phyloP scores from a whole-genome alignment of 1,140 invertebrate genomes.

The Drosophila sulfurigaster region DNA sequence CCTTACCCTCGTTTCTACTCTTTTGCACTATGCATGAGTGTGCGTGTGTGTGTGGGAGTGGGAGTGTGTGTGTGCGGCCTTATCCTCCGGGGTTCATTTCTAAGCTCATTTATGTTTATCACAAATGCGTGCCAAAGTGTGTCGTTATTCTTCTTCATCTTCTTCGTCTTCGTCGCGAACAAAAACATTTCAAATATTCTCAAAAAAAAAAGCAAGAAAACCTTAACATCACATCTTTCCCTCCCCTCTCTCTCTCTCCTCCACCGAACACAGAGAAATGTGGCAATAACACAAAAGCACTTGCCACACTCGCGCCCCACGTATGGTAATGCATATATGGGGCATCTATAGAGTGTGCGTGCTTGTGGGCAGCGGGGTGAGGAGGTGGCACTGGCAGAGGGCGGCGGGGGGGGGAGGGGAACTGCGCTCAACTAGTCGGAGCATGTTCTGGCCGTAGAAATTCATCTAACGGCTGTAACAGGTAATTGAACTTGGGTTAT shows the following conservation, averaged over 20 bases:
- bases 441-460: constrained; percentile 84
- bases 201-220: constrained; percentile 34
- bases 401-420: not conserved
- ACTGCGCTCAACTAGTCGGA: constrained; percentile 74
- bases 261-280: constrained; percentile 7
- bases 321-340: constrained; percentile 12
- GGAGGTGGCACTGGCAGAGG: not conserved
- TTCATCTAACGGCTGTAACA: constrained; percentile 85
- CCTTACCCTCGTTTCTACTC: not conserved
- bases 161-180: constrained; percentile 55
- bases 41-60: constrained; percentile 30
- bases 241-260: not conserved
- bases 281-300: constrained; percentile 48
- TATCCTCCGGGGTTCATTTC: constrained; percentile 84
- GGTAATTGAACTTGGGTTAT: constrained; percentile 84
- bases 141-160: constrained; percentile 73
- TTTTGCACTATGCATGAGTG: constrained; percentile 46
- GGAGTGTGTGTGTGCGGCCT: constrained; percentile 37
- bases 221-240: too few relatives aligned
- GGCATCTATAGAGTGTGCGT: constrained; percentile 1
- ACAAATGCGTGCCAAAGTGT: constrained; percentile 85
- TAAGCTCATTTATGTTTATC: constrained; percentile 85
- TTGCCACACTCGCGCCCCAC: constrained; percentile 25
- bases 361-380: not conserved
- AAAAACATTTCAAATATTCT: constrained; percentile 83